Evolutionary conservation across 2,888 invertebrate species (phyloP), one percentile per base, ranked within the genome.

Genomic region (Dasypolia templi): DNA sequence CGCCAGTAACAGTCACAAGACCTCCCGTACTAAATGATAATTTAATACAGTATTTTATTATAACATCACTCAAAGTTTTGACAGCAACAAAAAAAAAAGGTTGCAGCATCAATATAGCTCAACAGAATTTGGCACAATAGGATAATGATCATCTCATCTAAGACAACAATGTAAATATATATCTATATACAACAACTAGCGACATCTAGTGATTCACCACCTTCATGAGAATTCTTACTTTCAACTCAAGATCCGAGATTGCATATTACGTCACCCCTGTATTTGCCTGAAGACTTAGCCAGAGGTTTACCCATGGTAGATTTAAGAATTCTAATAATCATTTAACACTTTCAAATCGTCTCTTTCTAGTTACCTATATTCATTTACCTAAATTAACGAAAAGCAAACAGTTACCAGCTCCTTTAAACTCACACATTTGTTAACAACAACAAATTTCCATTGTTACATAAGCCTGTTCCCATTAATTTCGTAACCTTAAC

Each of bases 401-500:
- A 56, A 51, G 32, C 55, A 72, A 59, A 58, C 39, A 53, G 12
- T 55, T 14, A 39, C 26, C 22, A 17, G 11, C 26, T 26, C 17
- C 56, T 26, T 17, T 22, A 29, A 44, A 51, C 63, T 14, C 19
- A 59, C 51, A 29, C 6, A 42, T 51, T 19, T 61, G 42, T 55
- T 64, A 79, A 71, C 76, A 74, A 44, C 55, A 80, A 67, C 81
- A 59, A 75, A 70, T 74, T 75, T 69, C 73, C 82, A 81, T 75
- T 70, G 69, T 84, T 81, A 84, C 67, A 61, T 78, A 76, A 86
- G 72, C 73, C 35, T 76, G 77, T 61, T 29, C 17, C 72, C 81
- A 87, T 87, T 86, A 87, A 86, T 86, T 87, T 87, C 11, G 73
- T 70, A 75, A 81, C 84, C 67, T 72, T 78, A 82, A 86, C 86